Percentiles rank a stretch among this genome's conserved stretches.
Conservation (phyloP, 2,113 vertebrate species). For the Austrofundulus limnaeus region DNA sequence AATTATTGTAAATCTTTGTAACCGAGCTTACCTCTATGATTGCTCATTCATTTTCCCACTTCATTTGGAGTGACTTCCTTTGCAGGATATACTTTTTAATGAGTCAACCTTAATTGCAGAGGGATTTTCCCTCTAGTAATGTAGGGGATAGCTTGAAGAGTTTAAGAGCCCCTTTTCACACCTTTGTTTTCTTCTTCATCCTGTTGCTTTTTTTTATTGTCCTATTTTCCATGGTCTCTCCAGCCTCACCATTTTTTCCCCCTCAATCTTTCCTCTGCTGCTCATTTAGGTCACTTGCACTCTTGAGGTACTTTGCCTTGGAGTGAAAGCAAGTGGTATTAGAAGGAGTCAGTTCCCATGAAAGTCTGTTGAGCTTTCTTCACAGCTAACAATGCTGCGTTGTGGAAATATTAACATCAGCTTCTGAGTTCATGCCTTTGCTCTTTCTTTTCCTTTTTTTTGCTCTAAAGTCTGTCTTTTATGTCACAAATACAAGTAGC, state of each 20-base stretch:
- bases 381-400: slow-evolving; percentile 57
- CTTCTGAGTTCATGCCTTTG: slow-evolving; percentile 42
- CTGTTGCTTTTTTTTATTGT: slow-evolving; percentile 8
- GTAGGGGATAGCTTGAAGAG: slow-evolving; percentile 17
- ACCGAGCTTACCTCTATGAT: slow-evolving; percentile 49
- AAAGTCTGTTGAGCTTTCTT: slow-evolving; percentile 50
- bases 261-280: slow-evolving; percentile 28
- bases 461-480: slow-evolving; percentile 38
- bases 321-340: slow-evolving; percentile 37
- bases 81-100: slow-evolving; percentile 43
- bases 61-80: slow-evolving; percentile 55
- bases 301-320: slow-evolving; percentile 22
- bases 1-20: slow-evolving; percentile 63
- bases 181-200: slow-evolving; percentile 27
- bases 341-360: slow-evolving; percentile 64
- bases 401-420: slow-evolving; percentile 53
- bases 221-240: slow-evolving; percentile 23
- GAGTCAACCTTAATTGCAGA: slow-evolving; percentile 30
- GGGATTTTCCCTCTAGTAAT: slow-evolving; percentile 29
- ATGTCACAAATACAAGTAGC: slow-evolving; percentile 51
- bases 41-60: slow-evolving; percentile 62
- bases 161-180: slow-evolving; percentile 37
- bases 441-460: slow-evolving; percentile 45
- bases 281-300: slow-evolving; percentile 47
- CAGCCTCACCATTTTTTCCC: slow-evolving; percentile 7